Conservation (phyloP, 2,888 invertebrate species). For the Eupithecia centaureata region DNA sequence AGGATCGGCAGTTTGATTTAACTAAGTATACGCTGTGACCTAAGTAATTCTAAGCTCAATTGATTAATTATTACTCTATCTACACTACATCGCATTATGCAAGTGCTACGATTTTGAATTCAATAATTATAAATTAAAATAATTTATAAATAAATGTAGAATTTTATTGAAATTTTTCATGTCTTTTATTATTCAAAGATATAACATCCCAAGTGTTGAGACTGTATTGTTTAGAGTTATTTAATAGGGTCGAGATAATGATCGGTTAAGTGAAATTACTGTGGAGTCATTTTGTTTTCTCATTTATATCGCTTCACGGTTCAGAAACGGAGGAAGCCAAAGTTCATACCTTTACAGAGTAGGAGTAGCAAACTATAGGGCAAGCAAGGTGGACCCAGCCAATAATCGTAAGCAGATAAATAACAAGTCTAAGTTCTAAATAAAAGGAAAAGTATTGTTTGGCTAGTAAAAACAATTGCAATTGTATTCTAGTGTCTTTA, state of each 20-base stretch:
- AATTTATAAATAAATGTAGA: background rate
- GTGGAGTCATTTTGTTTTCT: conserved; percentile 40
- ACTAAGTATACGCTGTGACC: background rate
- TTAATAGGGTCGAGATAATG: conserved; percentile 28
- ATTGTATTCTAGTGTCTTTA: background rate
- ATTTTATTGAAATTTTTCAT: background rate
- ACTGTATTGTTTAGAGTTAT: conserved; percentile 25
- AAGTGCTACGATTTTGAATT: background rate
- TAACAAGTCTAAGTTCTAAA: too few relatives aligned
- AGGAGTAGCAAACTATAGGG: background rate
- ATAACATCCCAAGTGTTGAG: conserved; percentile 19
- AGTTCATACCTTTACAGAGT: conserved; percentile 18
- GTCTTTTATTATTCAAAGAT: conserved; percentile 18
- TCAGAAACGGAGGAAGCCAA: conserved; percentile 23
- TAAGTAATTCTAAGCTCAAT: background rate
- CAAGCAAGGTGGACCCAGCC: background rate
- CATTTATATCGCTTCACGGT: conserved; percentile 36
- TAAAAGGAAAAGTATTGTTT: too few relatives aligned
- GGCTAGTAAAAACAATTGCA: too few relatives aligned
- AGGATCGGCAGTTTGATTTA: background rate
- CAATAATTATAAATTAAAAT: background rate
- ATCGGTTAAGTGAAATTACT: conserved; percentile 37
- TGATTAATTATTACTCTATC: background rate
- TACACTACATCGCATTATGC: background rate
- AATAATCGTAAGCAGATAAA: too few relatives aligned